These are phyloP conservation scores for Malthinus seriepunctatus DNA, from an alignment of 2,888 invertebrate species.

Conservation along the genomic window DNA sequence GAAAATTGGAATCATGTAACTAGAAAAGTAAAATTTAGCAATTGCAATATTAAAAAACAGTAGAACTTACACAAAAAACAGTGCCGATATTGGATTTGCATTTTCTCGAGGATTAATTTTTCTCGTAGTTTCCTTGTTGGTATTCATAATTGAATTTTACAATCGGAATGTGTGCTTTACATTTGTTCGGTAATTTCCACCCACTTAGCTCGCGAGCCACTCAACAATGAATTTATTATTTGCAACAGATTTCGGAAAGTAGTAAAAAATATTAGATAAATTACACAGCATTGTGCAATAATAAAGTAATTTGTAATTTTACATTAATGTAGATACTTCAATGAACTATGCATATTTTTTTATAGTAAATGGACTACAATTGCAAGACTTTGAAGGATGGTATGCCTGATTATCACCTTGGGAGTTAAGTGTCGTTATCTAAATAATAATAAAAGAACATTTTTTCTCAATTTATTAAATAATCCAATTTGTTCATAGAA, in stretches of 20 bases:
- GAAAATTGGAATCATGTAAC: slow-evolving; percentile 23
- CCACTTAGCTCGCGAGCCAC: neutral
- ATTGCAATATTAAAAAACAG: neutral
- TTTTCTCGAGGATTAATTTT: slow-evolving; percentile 27
- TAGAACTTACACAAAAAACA: slow-evolving; percentile 30
- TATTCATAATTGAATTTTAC: neutral
- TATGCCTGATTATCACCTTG: neutral
- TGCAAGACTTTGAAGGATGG: neutral
- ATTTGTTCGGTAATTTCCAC: neutral
- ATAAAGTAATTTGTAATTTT: too few relatives aligned
- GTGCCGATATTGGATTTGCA: slow-evolving; percentile 24
- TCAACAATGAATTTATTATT: too few relatives aligned
- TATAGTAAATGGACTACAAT: too few relatives aligned
- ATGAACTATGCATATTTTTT: too few relatives aligned
- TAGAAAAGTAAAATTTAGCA: neutral
- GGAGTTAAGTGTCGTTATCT: too few relatives aligned
- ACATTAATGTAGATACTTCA: too few relatives aligned
- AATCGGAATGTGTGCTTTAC: neutral
- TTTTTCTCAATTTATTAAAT: too few relatives aligned
- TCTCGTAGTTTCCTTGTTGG: slow-evolving; percentile 15
- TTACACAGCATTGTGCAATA: too few relatives aligned
- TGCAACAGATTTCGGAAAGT: too few relatives aligned
- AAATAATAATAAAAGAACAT: too few relatives aligned
- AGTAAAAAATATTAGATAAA: neutral
- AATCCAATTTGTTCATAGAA: too few relatives aligned